A percentile compares a stretch with the other conserved stretches of the same genome.
phyloP scores from a whole-genome alignment of 2,113 vertebrate genomes.

The Columba janthina region DNA sequence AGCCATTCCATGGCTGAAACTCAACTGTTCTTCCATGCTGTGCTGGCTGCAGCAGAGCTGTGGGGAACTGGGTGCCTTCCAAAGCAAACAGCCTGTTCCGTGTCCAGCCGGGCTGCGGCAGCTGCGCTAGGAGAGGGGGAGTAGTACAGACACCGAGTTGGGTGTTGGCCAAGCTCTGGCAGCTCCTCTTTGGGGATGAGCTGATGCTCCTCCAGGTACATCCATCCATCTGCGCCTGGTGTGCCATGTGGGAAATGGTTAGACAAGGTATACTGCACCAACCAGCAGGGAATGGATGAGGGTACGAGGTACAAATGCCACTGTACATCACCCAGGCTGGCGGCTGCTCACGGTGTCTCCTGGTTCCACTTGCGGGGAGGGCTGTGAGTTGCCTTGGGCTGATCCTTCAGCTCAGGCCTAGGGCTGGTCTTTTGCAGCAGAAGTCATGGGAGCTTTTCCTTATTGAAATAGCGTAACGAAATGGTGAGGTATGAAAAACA shows the following conservation, averaged over 20 bases:
- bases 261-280: neutral
- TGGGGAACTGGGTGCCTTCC: neutral
- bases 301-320: neutral
- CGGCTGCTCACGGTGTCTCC: neutral
- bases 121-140: neutral
- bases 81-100: neutral
- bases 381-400: neutral
- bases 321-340: neutral
- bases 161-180: neutral
- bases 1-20: neutral
- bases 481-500: neutral
- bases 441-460: neutral
- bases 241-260: neutral
- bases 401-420: neutral
- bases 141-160: neutral
- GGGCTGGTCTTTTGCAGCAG: neutral
- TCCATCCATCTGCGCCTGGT: accelerated
- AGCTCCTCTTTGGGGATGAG: neutral
- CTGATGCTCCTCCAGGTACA: neutral
- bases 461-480: neutral
- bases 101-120: neutral
- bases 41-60: neutral
- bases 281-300: neutral
- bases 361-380: neutral
- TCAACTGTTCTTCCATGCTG: neutral